Base-by-base conservation (phyloP, 2,113 vertebrate genomes). In the Isurus oxyrinchus region DNA sequence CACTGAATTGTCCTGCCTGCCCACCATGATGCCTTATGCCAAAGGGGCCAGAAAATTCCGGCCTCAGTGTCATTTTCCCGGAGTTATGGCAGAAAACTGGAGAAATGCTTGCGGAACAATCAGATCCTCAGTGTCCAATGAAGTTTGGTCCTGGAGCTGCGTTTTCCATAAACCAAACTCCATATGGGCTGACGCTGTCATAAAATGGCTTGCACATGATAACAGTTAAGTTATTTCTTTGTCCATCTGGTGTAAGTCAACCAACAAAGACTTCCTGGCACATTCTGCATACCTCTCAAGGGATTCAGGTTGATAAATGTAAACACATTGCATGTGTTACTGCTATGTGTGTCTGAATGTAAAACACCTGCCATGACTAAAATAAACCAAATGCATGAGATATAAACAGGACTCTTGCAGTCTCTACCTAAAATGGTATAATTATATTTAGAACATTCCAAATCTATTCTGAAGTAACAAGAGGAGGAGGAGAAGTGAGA, bases 361-460 rank as follows among this genome's bases (percentile, higher is more conserved):
- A 94, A 94, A 66, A 94, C 90, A 94, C n/a, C 90, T 66, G 59
- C 21, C n/a, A 63, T 40, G 59, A n/a, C 61, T 66, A 94, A 94
- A 94, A 94, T 94, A 94, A 94, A 94, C 59, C 16, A 49, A 94
- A 63, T 40, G 59, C 35, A 94, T 63, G 40, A 84, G 40, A 44
- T 49, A 19, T 84, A 84, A 84, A 84, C 81, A 63, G 90, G 90
- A 63, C 90, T 63, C 55, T 57, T 59, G 16, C 8, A 40, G 59
- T 40, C 23, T 40, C 35, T 66, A 61, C 90, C 90, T 63, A 94
- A 94, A 66, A 94, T 63, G 59, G 90, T 94, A 94, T 0, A 63
- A 94, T 94, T 94, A 94, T 94, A 94, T 94, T 94, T 94, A 94
- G 90, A 63, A 94, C 90, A 94, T 94, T 94, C 59, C 90, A 66